Evolutionary conservation across 1,140 invertebrate species (phyloP), one percentile per base, ranked within the genome.

Genomic region (Cydia strobilella): DNA sequence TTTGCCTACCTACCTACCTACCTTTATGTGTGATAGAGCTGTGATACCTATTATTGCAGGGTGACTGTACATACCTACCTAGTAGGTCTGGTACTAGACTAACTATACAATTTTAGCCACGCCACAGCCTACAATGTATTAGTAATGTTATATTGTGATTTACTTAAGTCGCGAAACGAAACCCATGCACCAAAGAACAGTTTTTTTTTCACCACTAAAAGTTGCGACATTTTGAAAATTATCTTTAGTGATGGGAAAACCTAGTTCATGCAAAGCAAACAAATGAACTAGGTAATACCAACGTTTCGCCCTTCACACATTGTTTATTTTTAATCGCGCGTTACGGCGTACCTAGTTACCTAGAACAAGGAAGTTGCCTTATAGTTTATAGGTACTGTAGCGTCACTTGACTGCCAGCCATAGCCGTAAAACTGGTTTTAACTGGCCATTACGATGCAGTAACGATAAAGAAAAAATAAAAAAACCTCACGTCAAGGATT

Each of bases 281-380:
- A 20, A 59, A 59, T 3, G 54, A 59, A 59, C 18, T 0, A n/a
- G n/a, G n/a, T n/a, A n/a, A n/a, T n/a, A n/a, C n/a, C n/a, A 23
- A 18, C 18, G 3, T 20, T 59, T 59, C n/a, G n/a, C 42, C 27
- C 27, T 35, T 27, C 25, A 9, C 65, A 9, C 27, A 5, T 69
- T 39, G 5, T n/a, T 66, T 66, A 42, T n/a, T 31, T 69, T 69
- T 31, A 42, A 69, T 69, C 65, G 27, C 13, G 65, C 15, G n/a
- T 42, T 31, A 39, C 65, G 25, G 31, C 65, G 23, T 31, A 69
- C 65, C 48, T 72, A 75, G 51, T 59, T 18, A 59, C 75, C 42
- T 72, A 54, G 39, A 76, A 76, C 75, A 65, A 76, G 75, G 75
- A 76, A 76, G 59, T 76, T 76, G 4, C 39, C n/a, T 51, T 18